Evolutionary conservation across 2,113 vertebrate genomes (phyloP).

Genomic region (Struthidea cinerea): DNA sequence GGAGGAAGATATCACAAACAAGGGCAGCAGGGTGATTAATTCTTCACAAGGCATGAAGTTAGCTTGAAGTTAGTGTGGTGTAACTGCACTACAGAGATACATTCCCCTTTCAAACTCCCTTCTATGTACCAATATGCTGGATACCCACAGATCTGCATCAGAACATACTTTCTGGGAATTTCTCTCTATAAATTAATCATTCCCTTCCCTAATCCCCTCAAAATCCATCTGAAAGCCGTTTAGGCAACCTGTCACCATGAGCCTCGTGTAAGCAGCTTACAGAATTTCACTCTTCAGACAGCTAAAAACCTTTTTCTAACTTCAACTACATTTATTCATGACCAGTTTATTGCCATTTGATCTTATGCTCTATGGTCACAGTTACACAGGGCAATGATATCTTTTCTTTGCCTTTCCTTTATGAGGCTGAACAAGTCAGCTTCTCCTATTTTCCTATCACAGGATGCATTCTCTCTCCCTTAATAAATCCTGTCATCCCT

Average conservation of each 20-base stretch:
- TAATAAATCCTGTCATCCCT: neutral
- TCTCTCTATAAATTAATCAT: neutral
- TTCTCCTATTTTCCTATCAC: neutral
- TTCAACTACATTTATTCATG: neutral
- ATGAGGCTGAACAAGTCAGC: neutral
- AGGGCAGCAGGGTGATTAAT: neutral
- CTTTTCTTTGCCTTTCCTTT: neutral
- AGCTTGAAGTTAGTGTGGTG: neutral
- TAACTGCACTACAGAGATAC: neutral
- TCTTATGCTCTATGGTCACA: neutral
- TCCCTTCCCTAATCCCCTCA: neutral
- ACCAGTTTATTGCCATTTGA: neutral
- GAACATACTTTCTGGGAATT: neutral
- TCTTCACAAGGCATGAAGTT: neutral
- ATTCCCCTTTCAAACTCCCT: neutral
- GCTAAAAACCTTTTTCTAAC: neutral
- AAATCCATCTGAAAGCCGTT: constrained; percentile 18
- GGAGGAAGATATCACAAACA: neutral
- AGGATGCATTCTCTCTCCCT: neutral
- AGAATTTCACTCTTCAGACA: neutral
- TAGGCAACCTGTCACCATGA: neutral
- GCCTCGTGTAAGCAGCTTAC: neutral
- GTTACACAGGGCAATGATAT: neutral
- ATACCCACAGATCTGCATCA: neutral
- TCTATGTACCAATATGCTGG: neutral